These are phyloP conservation scores for Columba livia DNA, from an alignment of 2,113 vertebrate genomes.

Conservation along the genomic window DNA sequence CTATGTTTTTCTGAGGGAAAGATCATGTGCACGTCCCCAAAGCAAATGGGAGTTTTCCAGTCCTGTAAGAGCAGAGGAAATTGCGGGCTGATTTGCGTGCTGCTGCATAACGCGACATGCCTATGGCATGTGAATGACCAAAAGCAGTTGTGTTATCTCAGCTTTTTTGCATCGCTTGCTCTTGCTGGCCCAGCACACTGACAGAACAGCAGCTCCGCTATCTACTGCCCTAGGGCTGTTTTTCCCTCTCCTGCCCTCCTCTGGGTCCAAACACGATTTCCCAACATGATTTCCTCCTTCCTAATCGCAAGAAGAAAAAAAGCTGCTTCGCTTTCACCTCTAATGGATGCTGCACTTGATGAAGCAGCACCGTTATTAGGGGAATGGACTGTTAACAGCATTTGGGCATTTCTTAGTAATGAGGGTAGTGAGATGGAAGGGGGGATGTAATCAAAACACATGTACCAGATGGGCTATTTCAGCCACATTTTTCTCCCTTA, in stretches of 20 bases:
- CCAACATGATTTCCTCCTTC: background rate
- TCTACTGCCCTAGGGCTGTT: background rate
- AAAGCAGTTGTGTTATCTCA: background rate
- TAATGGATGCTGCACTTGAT: background rate
- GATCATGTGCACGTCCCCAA: background rate
- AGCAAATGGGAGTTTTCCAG: background rate
- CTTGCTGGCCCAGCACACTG: background rate
- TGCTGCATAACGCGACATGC: background rate
- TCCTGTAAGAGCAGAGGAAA: background rate
- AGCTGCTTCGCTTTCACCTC: background rate
- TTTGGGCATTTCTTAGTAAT: constrained; percentile 23
- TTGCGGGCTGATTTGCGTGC: background rate
- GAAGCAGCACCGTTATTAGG: background rate
- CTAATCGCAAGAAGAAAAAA: background rate
- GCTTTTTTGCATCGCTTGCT: background rate
- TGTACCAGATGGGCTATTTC: background rate
- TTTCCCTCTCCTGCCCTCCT: background rate
- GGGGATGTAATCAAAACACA: constrained; percentile 8
- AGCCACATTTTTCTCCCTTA: constrained; percentile 46
- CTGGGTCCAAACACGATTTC: background rate
- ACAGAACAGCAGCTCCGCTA: background rate
- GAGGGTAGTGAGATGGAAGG: constrained; percentile 18
- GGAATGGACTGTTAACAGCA: constrained; percentile 34
- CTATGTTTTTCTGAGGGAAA: background rate
- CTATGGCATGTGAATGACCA: background rate